These are phyloP conservation scores for Lepidostoma basale DNA, from an alignment of 1,140 invertebrate genomes.

Conservation along the genomic window DNA sequence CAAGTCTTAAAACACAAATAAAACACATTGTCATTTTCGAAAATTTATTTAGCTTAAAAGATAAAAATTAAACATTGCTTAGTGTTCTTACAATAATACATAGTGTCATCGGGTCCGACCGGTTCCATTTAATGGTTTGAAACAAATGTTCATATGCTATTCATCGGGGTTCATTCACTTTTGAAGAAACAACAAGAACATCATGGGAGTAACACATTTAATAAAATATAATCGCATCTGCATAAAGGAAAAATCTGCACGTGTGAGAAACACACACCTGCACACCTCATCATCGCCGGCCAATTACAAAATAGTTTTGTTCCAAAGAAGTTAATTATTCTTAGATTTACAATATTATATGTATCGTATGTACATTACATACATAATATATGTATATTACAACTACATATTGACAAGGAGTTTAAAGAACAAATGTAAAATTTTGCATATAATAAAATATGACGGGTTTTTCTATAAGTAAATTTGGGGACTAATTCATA, in stretches of 20 bases:
- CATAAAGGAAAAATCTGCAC: slow-evolving; percentile 5
- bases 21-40: slow-evolving; percentile 20
- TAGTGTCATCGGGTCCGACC: slow-evolving; percentile 33
- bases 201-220: slow-evolving; percentile 15
- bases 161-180: slow-evolving; percentile 15
- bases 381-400: too few species aligned
- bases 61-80: slow-evolving; percentile 46
- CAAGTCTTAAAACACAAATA: slow-evolving; percentile 1
- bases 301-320: too few species aligned
- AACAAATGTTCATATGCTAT: slow-evolving; percentile 34
- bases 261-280: slow-evolving; percentile 18
- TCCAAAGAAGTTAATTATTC: too few species aligned
- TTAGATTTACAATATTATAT: too few species aligned
- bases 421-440: too few species aligned
- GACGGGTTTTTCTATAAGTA: too few species aligned
- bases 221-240: slow-evolving; percentile 17
- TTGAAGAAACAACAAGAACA: slow-evolving; percentile 32
- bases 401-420: too few species aligned
- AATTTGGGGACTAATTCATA: too few species aligned
- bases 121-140: slow-evolving; percentile 36
- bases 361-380: too few species aligned
- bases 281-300: slow-evolving; percentile 3
- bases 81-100: slow-evolving; percentile 44
- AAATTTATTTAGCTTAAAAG: slow-evolving; percentile 46
- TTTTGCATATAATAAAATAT: too few species aligned